phyloP scores from a whole-genome alignment of 2,797 vertebrate genomes.

The Coreius guichenoti region DNA sequence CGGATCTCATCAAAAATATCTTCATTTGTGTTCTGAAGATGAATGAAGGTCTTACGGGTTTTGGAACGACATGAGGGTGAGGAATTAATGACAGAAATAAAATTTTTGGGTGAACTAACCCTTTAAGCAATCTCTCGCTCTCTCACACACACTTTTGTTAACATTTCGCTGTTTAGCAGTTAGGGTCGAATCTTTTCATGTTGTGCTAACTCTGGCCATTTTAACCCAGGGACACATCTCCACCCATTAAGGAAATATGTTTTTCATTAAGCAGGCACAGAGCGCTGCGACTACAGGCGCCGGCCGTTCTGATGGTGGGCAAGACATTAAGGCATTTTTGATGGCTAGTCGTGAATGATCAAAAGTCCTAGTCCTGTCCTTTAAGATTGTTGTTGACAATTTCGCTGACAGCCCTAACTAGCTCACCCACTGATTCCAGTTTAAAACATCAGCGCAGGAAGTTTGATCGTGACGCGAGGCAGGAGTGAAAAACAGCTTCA shows the following conservation, averaged over 20 bases:
- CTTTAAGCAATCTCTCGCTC: background rate
- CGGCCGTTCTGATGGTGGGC: constrained; percentile 18
- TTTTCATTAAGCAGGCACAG: constrained; percentile 47
- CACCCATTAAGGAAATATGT: constrained; percentile 52
- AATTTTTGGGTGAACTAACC: too few relatives aligned
- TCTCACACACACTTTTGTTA: background rate
- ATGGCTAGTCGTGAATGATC: constrained; percentile 53
- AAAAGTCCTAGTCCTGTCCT: constrained; percentile 45
- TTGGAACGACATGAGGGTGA: too few relatives aligned
- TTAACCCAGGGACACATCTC: constrained; percentile 1
- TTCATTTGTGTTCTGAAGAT: too few relatives aligned
- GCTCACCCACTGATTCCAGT: constrained; percentile 73
- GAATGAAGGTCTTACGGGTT: too few relatives aligned
- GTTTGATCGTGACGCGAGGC: constrained; percentile 55
- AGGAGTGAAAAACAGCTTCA: constrained; percentile 25
- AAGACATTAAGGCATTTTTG: constrained; percentile 48
- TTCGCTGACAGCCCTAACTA: constrained; percentile 66
- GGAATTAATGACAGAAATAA: too few relatives aligned
- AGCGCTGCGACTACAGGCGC: background rate
- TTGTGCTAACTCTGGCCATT: background rate
- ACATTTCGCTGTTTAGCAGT: background rate
- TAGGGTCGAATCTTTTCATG: constrained; percentile 12
- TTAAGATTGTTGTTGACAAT: constrained; percentile 39
- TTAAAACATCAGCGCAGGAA: constrained; percentile 62
- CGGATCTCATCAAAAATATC: too few relatives aligned